phyloP scores from a whole-genome alignment of 92 coral and sea anemone species.

The Siderastrea siderea region DNA sequence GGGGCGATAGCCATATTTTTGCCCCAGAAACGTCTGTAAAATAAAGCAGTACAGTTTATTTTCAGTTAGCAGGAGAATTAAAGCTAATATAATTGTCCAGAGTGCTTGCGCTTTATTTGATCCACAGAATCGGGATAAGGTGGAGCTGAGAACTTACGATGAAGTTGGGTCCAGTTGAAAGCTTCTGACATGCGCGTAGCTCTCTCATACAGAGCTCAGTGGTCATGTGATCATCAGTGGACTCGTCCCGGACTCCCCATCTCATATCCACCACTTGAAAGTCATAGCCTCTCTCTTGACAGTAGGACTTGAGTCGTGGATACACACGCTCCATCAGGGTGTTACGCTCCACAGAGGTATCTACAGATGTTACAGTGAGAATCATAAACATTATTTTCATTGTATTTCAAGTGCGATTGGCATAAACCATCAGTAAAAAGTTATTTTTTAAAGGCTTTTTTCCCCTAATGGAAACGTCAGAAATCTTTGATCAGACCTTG shows the following conservation, averaged over 20 bases:
- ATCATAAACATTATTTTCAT: not conserved
- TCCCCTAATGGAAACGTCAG: no score
- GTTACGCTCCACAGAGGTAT: conserved; percentile 85
- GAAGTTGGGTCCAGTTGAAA: conserved; percentile 94
- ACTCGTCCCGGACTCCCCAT: conserved; percentile 97
- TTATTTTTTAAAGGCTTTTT: no score
- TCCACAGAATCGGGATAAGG: no score
- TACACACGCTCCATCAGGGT: conserved; percentile 87
- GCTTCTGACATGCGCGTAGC: conserved; percentile 87
- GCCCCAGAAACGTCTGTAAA: conserved; percentile 86
- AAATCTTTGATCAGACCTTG: no score
- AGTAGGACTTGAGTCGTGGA: conserved; percentile 86
- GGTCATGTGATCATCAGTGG: conserved; percentile 94
- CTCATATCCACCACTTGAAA: conserved; percentile 97
- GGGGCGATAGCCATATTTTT: conserved; percentile 94
- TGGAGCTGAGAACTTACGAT: conserved; percentile 57
- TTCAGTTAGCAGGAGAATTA: not conserved
- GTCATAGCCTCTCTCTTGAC: conserved; percentile 92
- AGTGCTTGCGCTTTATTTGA: no score
- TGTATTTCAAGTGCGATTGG: no score
- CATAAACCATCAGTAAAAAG: no score
- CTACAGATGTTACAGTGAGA: conserved; percentile 6
- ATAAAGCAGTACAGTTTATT: no score
- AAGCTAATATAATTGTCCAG: not conserved
- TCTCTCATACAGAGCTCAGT: conserved; percentile 92